phyloP scores from a whole-genome alignment of 2,113 vertebrate species.

The Tachuris rubrigastra region DNA sequence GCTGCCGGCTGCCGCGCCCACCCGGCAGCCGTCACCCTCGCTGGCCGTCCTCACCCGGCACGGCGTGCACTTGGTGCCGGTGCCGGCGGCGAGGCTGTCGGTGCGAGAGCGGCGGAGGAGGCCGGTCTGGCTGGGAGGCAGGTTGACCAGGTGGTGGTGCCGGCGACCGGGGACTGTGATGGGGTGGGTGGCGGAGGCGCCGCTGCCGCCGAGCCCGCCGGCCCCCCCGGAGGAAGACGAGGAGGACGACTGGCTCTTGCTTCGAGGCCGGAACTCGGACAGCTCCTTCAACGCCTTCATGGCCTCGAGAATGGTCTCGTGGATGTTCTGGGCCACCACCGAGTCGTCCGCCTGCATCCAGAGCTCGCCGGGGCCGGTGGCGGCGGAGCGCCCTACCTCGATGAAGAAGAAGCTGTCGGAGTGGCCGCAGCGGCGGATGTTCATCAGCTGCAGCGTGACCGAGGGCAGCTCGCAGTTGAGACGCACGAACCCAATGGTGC shows the following conservation, averaged over 20 bases:
- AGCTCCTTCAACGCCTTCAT: conserved; percentile 98
- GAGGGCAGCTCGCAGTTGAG: conserved; percentile 90
- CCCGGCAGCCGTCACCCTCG: conserved; percentile 82
- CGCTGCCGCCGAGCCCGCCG: neutral
- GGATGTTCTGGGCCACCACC: conserved; percentile 98
- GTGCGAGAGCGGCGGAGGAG: conserved; percentile 81
- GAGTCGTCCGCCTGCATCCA: conserved; percentile 99
- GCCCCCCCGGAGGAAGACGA: conserved; percentile 68
- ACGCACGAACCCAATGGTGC: conserved; percentile 91
- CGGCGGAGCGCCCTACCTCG: conserved; percentile 93
- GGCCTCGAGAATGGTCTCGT: conserved; percentile 95
- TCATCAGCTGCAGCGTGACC: conserved; percentile 95
- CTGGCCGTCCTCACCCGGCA: conserved; percentile 85
- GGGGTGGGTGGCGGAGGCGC: conserved; percentile 77
- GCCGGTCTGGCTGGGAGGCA: conserved; percentile 93
- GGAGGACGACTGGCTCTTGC: conserved; percentile 94
- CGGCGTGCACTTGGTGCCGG: conserved; percentile 72
- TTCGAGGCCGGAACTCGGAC: conserved; percentile 93
- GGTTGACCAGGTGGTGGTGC: conserved; percentile 78
- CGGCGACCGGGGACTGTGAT: conserved; percentile 86
- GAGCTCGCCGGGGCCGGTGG: conserved; percentile 94
- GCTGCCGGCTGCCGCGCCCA: conserved; percentile 83
- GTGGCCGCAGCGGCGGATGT: conserved; percentile 95
- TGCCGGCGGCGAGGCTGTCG: conserved; percentile 80
- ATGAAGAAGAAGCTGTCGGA: conserved; percentile 99